Conservation (phyloP, 2,113 vertebrate genomes). For the Varanus komodoensis region DNA sequence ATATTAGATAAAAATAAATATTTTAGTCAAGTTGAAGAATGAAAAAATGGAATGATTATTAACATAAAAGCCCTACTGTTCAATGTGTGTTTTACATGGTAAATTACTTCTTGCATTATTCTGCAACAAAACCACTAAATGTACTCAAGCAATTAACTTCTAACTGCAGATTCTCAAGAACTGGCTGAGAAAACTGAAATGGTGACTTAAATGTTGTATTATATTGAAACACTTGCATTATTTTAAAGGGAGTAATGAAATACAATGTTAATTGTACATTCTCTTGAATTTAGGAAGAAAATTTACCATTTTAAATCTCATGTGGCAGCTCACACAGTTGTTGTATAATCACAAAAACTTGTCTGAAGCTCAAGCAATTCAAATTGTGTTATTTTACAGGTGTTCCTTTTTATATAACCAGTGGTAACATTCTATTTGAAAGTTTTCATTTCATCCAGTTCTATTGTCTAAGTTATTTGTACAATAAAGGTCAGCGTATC, state of each 20-base stretch:
- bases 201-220: slow-evolving; percentile 18
- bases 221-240: slow-evolving; percentile 11
- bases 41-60: background rate
- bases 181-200: slow-evolving; percentile 1
- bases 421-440: background rate
- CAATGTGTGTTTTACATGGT: slow-evolving; percentile 15
- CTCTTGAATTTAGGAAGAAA: background rate
- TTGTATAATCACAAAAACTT: background rate
- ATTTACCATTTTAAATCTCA: background rate
- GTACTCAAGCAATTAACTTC: slow-evolving; percentile 30
- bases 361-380: background rate
- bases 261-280: background rate
- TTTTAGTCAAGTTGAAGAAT: background rate
- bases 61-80: slow-evolving; percentile 9
- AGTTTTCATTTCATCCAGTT: background rate
- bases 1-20: slow-evolving; percentile 6
- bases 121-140: slow-evolving; percentile 16
- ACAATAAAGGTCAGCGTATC: background rate
- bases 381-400: background rate
- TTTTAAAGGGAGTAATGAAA: slow-evolving; percentile 15
- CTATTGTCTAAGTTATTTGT: background rate
- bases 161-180: slow-evolving; percentile 19
- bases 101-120: slow-evolving; percentile 33
- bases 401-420: background rate
- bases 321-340: background rate